Evolutionary conservation across 2,113 vertebrate genomes (phyloP), one percentile per base, ranked within the genome.

Genomic region (Alexandromys fortis): DNA sequence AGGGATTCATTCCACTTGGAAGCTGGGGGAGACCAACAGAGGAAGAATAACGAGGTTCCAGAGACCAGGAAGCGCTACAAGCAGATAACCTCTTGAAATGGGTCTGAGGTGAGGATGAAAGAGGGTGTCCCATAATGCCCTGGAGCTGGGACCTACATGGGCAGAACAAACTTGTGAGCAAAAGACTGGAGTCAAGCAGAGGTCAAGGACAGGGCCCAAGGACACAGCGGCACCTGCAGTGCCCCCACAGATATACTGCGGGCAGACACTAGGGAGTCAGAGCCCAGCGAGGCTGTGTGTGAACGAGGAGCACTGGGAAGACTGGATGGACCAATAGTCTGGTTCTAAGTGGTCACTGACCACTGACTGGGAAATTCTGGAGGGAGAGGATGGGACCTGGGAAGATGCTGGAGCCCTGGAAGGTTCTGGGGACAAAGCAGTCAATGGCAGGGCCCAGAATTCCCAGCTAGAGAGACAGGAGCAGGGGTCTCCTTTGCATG

Each of bases 201-300:
- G 88, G 94, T 89, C 90, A 81, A 22, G 10, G 83, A 35, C 94
- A 72, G 10, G 9, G 90, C 30, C 78, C 90, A 45, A 75, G 86
- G 55, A 89, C 83, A 77, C 42, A 77, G 28, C 0, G 7, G 65
- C 55, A 16, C 4, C 4, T 63, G 26, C 52, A 26, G 26, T 0
- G 3, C 22, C 79, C 79, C 78, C 73, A 38, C 42, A 49, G 72
- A 28, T 65, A 30, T 65, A 17, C 35, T 38, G 22, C 13, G 2
- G 7, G 13, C 30, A 68, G 52, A 72, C 83, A 70, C 17, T 61
- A 22, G 72, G 72, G 4, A 55, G 42, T n/a, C 14, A 7, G 47
- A 65, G 65, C 19, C 42, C 33, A 10, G 2, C 0, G 52, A 3
- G 75, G 38, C n/a, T 19, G 47, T 4, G 7, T 0, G 1, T 5